Conservation (phyloP, 2,797 vertebrate species). For the Gila robusta region DNA sequence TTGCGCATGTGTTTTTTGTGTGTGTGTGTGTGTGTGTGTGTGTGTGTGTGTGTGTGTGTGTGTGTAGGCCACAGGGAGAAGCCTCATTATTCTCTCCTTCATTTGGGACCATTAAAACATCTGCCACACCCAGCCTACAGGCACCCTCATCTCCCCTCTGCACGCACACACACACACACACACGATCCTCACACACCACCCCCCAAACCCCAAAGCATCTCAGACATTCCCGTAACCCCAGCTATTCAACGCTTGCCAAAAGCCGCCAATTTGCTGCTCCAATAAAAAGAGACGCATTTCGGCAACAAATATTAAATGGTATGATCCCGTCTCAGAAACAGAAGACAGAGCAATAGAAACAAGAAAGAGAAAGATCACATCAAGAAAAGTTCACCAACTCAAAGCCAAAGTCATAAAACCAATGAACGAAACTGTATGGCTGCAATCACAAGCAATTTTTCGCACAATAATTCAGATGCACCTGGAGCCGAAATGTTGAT, state of each 20-base stretch:
- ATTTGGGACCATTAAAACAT: conserved; percentile 47
- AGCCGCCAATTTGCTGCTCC: conserved; percentile 60
- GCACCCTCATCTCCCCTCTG: conserved; percentile 28
- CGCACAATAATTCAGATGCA: neutral
- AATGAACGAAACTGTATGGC: neutral
- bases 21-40: neutral
- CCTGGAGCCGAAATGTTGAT: neutral
- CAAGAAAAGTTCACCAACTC: neutral
- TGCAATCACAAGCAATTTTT: neutral
- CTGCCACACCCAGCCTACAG: conserved; percentile 47
- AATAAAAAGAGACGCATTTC: conserved; percentile 60
- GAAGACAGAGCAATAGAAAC: neutral
- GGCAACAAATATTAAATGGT: conserved; percentile 52
- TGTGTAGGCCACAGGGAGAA: conserved; percentile 32
- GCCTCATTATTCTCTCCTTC: conserved; percentile 52
- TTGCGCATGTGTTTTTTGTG: conserved; percentile 25
- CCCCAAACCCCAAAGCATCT: conserved; percentile 57
- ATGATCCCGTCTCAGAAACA: conserved; percentile 22
- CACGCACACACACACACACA: conserved; percentile 16
- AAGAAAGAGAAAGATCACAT: neutral
- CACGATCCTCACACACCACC: conserved; percentile 18
- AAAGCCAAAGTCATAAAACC: conserved; percentile 24
- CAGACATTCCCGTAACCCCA: conserved; percentile 60
- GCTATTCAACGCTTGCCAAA: conserved; percentile 58
- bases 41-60: neutral